Base-by-base conservation (phyloP, 2,797 vertebrate genomes). In the Thunnus albacares region DNA sequence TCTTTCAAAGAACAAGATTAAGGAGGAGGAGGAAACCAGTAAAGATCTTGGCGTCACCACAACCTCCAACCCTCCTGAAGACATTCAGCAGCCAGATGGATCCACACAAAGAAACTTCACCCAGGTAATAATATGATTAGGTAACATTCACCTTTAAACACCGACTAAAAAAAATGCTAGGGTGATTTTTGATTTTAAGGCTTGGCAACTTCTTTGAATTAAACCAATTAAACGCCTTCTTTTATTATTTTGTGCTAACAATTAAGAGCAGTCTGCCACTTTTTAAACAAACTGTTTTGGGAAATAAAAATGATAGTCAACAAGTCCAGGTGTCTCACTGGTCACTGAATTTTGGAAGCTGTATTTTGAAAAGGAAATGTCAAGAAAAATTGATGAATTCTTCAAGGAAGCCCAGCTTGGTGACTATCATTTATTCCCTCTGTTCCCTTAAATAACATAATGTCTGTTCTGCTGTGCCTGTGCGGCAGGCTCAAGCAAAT, bases 1-100 rank as follows among this genome's bases (percentile, higher is more conserved):
- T 73, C 57, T 61, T 38, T 83, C 8, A 1, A 13, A 93, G 91
- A 76, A 70, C 20, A 70, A 87, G 66, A 71, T 85, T 1, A 52
- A 7, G 1, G 60, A 79, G 58, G 71, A 81, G 14, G 62, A 66
- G 43, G 70, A 64, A 52, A 61, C 30, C 3, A 4, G 10, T 13
- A 2, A 1, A 5, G 45, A 53, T 61, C 43, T 49, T 4, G 52
- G 33, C n/a, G 3, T 56, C 13, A 6, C 38, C 5, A 6, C 70
- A 53, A 6, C n/a, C 61, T 77, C 59, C 43, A 38, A 55, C 22
- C 5, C 26, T 49, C 43, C 71, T 35, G 38, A 57, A 45, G 81
- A 75, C n/a, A 38, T 18, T 4, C 65, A 60, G 60, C 33, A 51
- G 17, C 49, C 22, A 1, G 2, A 59, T 26, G 18, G 52, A 43